phyloP scores from a whole-genome alignment of 1,140 invertebrate genomes.

The Bicyclus anynana region DNA sequence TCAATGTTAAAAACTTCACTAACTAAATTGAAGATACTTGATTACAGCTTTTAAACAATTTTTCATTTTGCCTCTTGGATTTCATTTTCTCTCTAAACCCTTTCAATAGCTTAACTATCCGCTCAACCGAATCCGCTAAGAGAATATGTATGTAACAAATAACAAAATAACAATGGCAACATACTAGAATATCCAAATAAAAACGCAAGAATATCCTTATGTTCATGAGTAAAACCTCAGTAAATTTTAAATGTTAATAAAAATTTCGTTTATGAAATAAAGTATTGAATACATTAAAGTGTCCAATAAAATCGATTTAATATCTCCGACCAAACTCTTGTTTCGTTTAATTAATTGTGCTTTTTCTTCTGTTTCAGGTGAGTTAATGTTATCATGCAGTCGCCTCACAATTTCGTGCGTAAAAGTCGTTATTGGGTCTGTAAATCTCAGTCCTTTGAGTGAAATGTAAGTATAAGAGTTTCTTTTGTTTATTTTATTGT shows the following conservation, averaged over 20 bases:
- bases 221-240: not conserved
- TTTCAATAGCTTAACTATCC: no score
- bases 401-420: constrained; percentile 15
- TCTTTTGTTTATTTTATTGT: not conserved
- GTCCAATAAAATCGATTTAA: constrained; percentile 44
- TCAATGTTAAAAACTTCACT: no score
- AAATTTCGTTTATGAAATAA: not conserved
- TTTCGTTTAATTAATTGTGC: constrained; percentile 44
- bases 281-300: constrained; percentile 19
- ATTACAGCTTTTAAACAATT: no score
- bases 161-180: no score
- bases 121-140: no score
- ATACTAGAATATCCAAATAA: no score
- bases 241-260: not conserved
- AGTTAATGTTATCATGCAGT: constrained; percentile 32
- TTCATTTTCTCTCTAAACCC: no score
- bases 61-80: no score
- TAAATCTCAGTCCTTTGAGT: not conserved
- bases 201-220: no score
- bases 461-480: not conserved
- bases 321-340: constrained; percentile 27
- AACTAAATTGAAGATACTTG: no score
- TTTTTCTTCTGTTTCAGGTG: constrained; percentile 53
- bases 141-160: no score
- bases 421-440: constrained; percentile 3